Base-by-base conservation (phyloP, 2,888 invertebrate genomes). In the Hypolimnas misippus region DNA sequence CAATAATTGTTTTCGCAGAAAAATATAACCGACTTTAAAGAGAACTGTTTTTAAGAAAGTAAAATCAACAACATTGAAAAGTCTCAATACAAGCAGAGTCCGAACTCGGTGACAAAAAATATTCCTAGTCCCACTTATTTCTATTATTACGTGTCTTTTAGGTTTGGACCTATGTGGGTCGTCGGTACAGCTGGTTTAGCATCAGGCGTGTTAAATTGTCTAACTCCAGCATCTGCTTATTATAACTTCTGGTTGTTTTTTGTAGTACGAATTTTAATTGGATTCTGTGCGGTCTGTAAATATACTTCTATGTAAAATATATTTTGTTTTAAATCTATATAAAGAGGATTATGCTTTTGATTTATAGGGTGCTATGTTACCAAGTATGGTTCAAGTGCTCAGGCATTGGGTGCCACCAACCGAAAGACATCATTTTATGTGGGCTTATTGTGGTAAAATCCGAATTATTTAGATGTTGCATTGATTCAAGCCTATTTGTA, bases 351-450 rank as follows among this genome's bases (percentile, higher is more conserved):
- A 14, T 49, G 1, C 10, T 8, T 46, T 17, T 46, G 1, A 17
- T 14, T 70, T 71, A 63, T 69, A 91, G 91, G 91, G 91, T 44
- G 91, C 89, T 5, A 91, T 91, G 90, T 83, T 86, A 71, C 90
- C 92, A 5, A 90, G 87, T 65, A 91, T 92, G 91, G 85, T 91
- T 3, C 92, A 90, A 76, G 81, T 90, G 29, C 70, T 91, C 25
- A 78, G 89, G 56, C 79, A 89, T 67, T 92, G 91, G 91, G 89
- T 90, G 10, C 91, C 91, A 12, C 91, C 91, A 1, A 81, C 81
- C n/a, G 91, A 92, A 70, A 81, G 92, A 62, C 85, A 88, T 70
- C 82, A 91, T 72, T 92, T 91, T 59, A 87, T 91, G 84, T 92
- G 91, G 91, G 89, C 89, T 1, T 90, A 90, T 68, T 91, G 91